Base-by-base conservation (phyloP, 2,113 vertebrate genomes). In the Mustela lutreola region DNA sequence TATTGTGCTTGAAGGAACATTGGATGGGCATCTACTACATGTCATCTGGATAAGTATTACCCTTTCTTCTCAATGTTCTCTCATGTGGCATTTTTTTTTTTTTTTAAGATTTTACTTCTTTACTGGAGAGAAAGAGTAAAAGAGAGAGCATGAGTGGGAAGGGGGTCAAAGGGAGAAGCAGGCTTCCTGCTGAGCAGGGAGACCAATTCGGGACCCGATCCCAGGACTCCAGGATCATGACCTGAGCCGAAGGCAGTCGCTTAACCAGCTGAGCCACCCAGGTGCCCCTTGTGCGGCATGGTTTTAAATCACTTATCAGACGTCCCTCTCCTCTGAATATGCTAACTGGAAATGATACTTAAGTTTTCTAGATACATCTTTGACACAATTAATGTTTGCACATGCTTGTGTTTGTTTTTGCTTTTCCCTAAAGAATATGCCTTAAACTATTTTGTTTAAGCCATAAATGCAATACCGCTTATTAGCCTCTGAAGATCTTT, bases 321-420 rank as follows among this genome's bases (percentile, higher is more conserved):
- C 22, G 10, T 78, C 6, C 26, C 70, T 82, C 16, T 53, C n/a
- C 26, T 85, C 65, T 73, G 24, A 80, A 45, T 71, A 89, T n/a
- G 48, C 31, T 56, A 58, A 42, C 4, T 84, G 21, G 36, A 42
- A 90, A 36, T 88, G 24, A 94, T 90, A 80, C 45, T 42, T 84
- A 95, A n/a, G 56, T 75, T 93, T 62, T 87, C 53, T 63, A 86
- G 53, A 48, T 87, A 83, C 21, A 81, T 80, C 31, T 84, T 84
- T 19, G 75, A 75, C 42, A 5, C 9, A 91, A 70, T 24, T 80
- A 80, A 53, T 88, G 8, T 28, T 79, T 85, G 50, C 48, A 63
- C 28, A 63, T 36, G 58, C 60, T 6, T 2, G 45, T 65, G 24
- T 91, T 16, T 62, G 4, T 18, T 33, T 79, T 42, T 28, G 22